phyloP scores from a whole-genome alignment of 2,888 invertebrate species.

The Lycophotia porphyrea region DNA sequence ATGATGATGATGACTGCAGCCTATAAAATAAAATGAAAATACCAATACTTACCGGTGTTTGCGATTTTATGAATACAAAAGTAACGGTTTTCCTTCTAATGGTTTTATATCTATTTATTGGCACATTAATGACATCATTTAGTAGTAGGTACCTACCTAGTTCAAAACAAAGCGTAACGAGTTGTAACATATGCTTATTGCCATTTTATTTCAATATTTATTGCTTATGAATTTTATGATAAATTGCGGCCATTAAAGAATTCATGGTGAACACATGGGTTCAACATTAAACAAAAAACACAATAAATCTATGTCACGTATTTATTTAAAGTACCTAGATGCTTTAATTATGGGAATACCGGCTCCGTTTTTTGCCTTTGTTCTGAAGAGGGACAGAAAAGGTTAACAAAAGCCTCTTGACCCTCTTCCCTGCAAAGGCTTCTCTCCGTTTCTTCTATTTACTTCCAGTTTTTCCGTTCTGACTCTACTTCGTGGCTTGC shows the following conservation, averaged over 20 bases:
- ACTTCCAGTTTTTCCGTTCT: background rate
- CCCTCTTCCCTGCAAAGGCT: background rate
- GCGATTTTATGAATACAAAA: constrained; percentile 16
- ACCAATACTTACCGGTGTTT: constrained; percentile 12
- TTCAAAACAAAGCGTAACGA: constrained; percentile 10
- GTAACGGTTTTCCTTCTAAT: constrained; percentile 32
- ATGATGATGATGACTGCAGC: too few relatives aligned
- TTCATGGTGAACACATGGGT: constrained; percentile 1
- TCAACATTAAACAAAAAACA: constrained; percentile 30
- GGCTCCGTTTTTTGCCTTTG: background rate
- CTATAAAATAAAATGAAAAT: constrained; percentile 10
- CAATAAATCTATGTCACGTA: constrained; percentile 16
- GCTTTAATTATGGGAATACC: constrained; percentile 12
- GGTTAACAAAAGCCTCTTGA: background rate
- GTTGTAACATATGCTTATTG: constrained; percentile 2
- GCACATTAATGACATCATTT: background rate
- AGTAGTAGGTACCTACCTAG: background rate
- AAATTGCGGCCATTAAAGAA: constrained; percentile 22
- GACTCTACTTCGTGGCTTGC: background rate
- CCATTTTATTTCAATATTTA: constrained; percentile 13
- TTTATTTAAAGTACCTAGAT: constrained; percentile 15
- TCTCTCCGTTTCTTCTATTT: background rate
- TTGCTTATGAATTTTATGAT: constrained; percentile 40
- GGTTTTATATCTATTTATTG: background rate
- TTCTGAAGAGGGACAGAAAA: background rate